Base-by-base conservation (phyloP, 2,113 vertebrate species). In the Rana temporaria region DNA sequence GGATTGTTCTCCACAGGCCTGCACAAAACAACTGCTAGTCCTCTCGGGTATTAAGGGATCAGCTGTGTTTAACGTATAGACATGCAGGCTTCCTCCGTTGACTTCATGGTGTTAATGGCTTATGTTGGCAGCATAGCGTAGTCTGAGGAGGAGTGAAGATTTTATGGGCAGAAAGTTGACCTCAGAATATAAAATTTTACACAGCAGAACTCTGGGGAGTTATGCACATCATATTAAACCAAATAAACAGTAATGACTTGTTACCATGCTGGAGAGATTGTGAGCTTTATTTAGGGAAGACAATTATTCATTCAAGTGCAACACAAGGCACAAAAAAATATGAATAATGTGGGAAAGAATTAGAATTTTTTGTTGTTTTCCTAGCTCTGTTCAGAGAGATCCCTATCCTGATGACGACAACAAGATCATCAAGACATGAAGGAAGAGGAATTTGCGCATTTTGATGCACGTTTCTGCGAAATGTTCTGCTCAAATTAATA, bases 1-100 rank as follows among this genome's bases (percentile, higher is more conserved):
- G 48, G 30, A 79, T 57, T 56, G 77, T 68, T 79, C 65, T 69
- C 65, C 20, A 30, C 24, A 52, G 65, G 65, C 26, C 53, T 42
- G 6, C 55, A 57, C 32, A 79, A 79, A 79, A 79, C 22, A 26
- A 79, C 17, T 60, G 53, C 15, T 68, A 38, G n/a, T 55, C 68
- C 77, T 57, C 64, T 12, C 2, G 52, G 26, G 63, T 67, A 57
- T 57, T 30, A 67, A 56, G 62, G 32, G 63, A 66, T 65, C 22
- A 78, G 48, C 63, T 34, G 48, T 66, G 24, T 32, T 67, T 78
- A 38, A 32, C 22, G 56, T 42, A 62, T 57, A 42, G 57, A 19
- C 55, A 57, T 73, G 6, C 56, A 34, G 55, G 6, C 30, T 32
- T 70, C 70, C 16, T n/a, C n/a, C n/a, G n/a, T n/a, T n/a, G n/a